phyloP scores from a whole-genome alignment of 2,797 vertebrate species.

The Argya squamiceps region DNA sequence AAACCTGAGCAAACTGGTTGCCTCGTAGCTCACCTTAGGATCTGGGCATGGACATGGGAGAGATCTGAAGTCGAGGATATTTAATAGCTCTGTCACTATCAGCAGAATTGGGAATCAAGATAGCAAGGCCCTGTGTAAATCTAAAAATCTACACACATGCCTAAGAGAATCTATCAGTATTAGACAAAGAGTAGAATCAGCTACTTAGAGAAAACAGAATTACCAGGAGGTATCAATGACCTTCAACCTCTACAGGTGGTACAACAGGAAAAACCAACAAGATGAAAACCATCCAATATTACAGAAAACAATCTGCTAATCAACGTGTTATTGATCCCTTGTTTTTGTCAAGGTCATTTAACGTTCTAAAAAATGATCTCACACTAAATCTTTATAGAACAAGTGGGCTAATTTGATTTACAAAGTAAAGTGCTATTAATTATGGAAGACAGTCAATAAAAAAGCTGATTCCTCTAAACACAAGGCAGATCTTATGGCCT shows the following conservation, averaged over 20 bases:
- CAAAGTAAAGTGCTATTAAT: constrained; percentile 89
- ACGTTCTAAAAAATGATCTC: constrained; percentile 93
- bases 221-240: constrained; percentile 66
- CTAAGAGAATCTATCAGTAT: constrained; percentile 68
- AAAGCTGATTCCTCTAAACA: constrained; percentile 77
- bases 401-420: constrained; percentile 88
- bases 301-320: constrained; percentile 92
- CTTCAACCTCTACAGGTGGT: constrained; percentile 66
- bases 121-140: neutral
- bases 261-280: constrained; percentile 66
- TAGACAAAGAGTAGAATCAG: constrained; percentile 45
- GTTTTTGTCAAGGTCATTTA: constrained; percentile 97
- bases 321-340: constrained; percentile 92
- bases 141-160: constrained; percentile 55
- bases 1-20: neutral
- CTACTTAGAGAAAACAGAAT: constrained; percentile 56
- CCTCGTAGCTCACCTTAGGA: neutral
- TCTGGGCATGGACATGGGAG: neutral
- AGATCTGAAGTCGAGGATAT: neutral
- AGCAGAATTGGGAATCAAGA: neutral
- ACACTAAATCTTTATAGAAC: constrained; percentile 87
- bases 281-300: constrained; percentile 71
- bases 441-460: constrained; percentile 83
- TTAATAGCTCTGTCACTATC: neutral
- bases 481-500: constrained; percentile 71